Base-by-base conservation (phyloP, 2,113 vertebrate genomes). In the Callithrix jacchus region DNA sequence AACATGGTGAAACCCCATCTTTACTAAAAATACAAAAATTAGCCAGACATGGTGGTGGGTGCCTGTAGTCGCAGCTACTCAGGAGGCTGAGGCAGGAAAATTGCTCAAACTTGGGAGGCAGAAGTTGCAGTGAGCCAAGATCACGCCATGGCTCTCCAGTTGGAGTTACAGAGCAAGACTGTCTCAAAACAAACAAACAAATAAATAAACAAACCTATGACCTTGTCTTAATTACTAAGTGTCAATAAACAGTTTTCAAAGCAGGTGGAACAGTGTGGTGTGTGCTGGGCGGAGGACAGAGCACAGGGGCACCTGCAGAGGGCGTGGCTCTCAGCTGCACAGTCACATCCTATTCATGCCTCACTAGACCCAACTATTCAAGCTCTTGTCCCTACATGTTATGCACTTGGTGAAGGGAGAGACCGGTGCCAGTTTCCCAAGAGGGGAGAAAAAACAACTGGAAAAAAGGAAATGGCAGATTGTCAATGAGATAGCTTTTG, bases 161-260 rank as follows among this genome's bases (percentile, higher is more conserved):
- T 64, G 61, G 61, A 30, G 27, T 64, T 14, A 64, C 12, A 64
- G 61, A 30, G 5, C 27, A 32, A 64, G 61, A 64, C 11, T 64
- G 61, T 64, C 27, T 64, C 27, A 64, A 30, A 64, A 30, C 13
- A 30, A 64, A 64, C 6, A 30, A 64, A 64, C 30, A 6, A 30
- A 64, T 14, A 14, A 64, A 64, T 2, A 64, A 64, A 64, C 12
- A 64, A 77, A 70, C 79, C 3, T 0, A 30, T 82, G 87, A 71
- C 88, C 95, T 98, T 97, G 83, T 86, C 94, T 96, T 97, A 97
- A 96, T 97, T 95, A 87, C 76, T 96, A 82, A 97, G 94, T 14
- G 0, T 95, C 97, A 97, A 93, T 97, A 98, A 98, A 97, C 95
- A 90, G 91, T 95, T 98, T 94, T 97, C 71, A 56, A 40, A 96